Percentiles rank a stretch among this genome's conserved stretches.
These are phyloP conservation scores for Campylorhamphus procurvoides DNA, from an alignment of 2,113 vertebrate species.

Conservation along the genomic window DNA sequence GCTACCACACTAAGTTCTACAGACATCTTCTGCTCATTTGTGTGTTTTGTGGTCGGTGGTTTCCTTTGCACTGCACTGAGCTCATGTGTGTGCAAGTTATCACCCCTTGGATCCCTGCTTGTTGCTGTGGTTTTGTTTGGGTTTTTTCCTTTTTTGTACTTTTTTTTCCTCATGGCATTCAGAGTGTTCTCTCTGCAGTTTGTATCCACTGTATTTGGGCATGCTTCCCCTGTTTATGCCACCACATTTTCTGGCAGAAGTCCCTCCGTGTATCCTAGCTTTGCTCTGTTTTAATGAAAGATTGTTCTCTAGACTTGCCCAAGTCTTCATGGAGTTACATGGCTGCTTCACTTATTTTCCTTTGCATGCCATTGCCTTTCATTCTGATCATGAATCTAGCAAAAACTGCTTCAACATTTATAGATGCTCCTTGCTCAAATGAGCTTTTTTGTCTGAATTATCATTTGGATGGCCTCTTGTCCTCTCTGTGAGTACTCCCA, in stretches of 20 bases:
- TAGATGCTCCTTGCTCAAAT: background rate
- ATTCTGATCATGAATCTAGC: background rate
- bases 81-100: background rate
- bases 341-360: background rate
- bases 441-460: background rate
- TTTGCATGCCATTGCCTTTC: background rate
- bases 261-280: background rate
- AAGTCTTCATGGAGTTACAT: background rate
- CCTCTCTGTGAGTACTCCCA: background rate
- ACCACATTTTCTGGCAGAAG: background rate
- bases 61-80: background rate
- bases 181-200: background rate
- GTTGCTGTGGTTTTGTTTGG: background rate
- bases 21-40: background rate
- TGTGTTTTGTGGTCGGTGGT: background rate
- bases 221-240: background rate
- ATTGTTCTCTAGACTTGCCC: background rate
- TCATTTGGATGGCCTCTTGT: background rate
- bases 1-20: background rate
- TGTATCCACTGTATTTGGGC: background rate
- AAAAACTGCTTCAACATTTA: background rate
- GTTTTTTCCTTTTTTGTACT: background rate
- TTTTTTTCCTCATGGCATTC: background rate
- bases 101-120: background rate
- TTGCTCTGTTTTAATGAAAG: background rate